Evolutionary conservation across 2,797 vertebrate genomes (phyloP), one percentile per base, ranked within the genome.

Genomic region (Eulemur albifrons): DNA sequence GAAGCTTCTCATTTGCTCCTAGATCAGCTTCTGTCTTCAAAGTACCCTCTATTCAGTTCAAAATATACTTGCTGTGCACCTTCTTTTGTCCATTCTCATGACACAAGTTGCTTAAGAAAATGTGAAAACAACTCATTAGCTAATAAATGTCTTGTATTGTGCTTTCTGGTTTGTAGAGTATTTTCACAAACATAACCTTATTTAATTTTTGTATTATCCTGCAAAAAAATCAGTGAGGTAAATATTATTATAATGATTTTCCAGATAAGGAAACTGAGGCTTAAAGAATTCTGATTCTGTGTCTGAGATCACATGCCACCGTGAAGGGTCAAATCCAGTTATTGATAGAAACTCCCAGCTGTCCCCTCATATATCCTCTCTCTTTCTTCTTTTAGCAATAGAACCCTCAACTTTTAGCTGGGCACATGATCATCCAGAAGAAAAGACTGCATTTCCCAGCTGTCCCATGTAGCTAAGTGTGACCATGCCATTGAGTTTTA

Each of bases 131-230:
- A 94, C 76, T 61, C 45, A n/a, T 21, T 76, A 21, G 52, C 76
- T 97, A 77, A 73, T 54, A 48, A 30, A 30, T 59, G 32, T 30
- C 30, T 77, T 73, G 5, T 11, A 27, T 15, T 8, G 32, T 77
- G 15, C 43, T 61, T 75, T 82, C 61, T 81, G n/a, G n/a, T 48
- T 52, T 76, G 8, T n/a, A 81, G 3, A 25, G n/a, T 1, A 45
- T 73, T 92, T 90, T 88, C 32, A 69, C 11, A 85, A 48, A 61
- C 6, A 14, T 4, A 50, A 12, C 17, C 70, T 69, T 59, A 65
- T 73, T 94, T 92, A 89, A 75, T 48, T 88, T 96, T 86, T 80
- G 25, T 40, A 40, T 63, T 90, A 76, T 35, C 30, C 40, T 88
- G 11, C 7, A 70, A 86, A 94, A 65, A 48, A 40, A n/a, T 79